Evolutionary conservation across 2,888 invertebrate species (phyloP), one percentile per base, ranked within the genome.

Genomic region (Andricus curvator): DNA sequence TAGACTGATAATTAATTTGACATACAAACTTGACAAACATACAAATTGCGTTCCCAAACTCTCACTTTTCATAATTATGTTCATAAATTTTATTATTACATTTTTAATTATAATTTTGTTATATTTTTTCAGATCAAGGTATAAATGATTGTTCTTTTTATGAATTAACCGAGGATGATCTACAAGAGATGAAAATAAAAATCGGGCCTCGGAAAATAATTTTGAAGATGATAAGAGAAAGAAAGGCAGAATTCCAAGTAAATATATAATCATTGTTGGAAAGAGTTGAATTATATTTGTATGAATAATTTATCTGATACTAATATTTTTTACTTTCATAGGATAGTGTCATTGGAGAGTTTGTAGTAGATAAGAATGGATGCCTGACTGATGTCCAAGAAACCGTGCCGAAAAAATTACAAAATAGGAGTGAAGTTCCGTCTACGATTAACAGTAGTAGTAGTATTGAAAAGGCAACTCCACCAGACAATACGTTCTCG

Each of bases 101-200:
- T 20, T 51, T 51, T 20, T 20, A 51, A 20, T 51, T 51, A 20
- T 20, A 20, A 51, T 51, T 51, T 20, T 51, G 51, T 60, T 22
- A 22, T 22, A 11, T 60, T 60, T 25, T 60, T 60, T n/a, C 60
- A 78, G 78, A 66, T 29, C 25, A 78, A 67, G 67, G 67, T 17
- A 56, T 78, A 15, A 67, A 78, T 66, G 78, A 56, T 15, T 44
- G 20, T 33, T 78, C 20, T 44, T 78, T 66, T 29, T 78, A 65
- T 22, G 56, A 78, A 29, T 56, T 67, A 66, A 67, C 67, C 15
- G 56, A 78, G 37, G 41, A 17, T 11, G 67, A 78, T 67, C 17
- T 56, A 25, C 41, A 66, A 29, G 44, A 51, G 20, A 78, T 78
- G 78, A 66, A 78, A 78, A 66, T 78, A 22, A 79, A 74, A 80